Evolutionary conservation across 2,113 vertebrate species (phyloP).

Genomic region (Marmota monax): DNA sequence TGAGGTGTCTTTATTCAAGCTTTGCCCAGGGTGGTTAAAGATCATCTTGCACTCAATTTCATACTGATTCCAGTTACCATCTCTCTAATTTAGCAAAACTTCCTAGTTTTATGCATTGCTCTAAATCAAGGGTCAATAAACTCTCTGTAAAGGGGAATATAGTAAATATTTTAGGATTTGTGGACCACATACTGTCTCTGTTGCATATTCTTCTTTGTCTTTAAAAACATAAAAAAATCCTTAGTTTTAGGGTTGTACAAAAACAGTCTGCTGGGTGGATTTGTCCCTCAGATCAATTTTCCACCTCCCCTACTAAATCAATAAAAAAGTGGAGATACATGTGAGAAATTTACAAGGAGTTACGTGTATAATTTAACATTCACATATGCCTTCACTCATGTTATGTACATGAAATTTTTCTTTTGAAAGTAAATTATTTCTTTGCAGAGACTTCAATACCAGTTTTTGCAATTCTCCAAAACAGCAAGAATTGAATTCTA

Average conservation of each 20-base stretch:
- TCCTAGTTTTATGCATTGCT: constrained; percentile 38
- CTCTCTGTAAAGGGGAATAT: background rate
- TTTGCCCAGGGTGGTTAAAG: background rate
- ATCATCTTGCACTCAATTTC: background rate
- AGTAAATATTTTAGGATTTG: constrained; percentile 64
- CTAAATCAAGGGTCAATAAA: constrained; percentile 32
- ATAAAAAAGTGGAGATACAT: background rate
- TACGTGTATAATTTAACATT: constrained; percentile 8
- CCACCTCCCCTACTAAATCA: background rate
- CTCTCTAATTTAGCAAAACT: constrained; percentile 17
- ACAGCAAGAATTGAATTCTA: constrained; percentile 64
- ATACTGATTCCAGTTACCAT: background rate
- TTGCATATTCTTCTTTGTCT: constrained; percentile 27
- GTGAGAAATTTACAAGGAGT: background rate
- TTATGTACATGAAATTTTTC: constrained; percentile 7
- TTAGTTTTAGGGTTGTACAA: background rate
- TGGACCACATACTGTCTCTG: background rate
- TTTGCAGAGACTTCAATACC: background rate
- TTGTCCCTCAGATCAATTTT: background rate
- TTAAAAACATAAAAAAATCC: constrained; percentile 7
- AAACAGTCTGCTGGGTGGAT: background rate
- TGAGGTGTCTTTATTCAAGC: constrained; percentile 21
- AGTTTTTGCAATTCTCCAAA: constrained; percentile 34
- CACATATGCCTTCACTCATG: background rate
- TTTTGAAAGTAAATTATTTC: constrained; percentile 46